Evolutionary conservation across 2,888 invertebrate genomes (phyloP).

Genomic region (Pediacus dermestoides): DNA sequence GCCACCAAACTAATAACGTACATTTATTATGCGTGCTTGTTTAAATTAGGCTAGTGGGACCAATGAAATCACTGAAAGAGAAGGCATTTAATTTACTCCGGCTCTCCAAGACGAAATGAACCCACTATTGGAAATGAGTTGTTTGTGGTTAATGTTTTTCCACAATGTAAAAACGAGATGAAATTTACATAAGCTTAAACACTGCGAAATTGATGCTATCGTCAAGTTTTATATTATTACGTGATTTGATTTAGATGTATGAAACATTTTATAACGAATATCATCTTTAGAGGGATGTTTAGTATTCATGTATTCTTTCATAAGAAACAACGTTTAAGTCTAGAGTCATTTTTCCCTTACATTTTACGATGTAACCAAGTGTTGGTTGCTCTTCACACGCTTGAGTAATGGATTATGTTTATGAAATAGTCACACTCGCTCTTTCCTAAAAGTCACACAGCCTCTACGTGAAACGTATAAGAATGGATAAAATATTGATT

Average conservation of each 20-base stretch:
- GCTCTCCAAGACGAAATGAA: slow-evolving; percentile 16
- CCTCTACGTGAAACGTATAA: too few relatives aligned
- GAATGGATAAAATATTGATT: too few relatives aligned
- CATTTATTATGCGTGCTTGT: slow-evolving; percentile 32
- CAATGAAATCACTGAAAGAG: slow-evolving; percentile 26
- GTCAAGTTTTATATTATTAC: too few relatives aligned
- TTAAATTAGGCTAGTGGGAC: slow-evolving; percentile 26
- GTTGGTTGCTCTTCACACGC: slow-evolving; percentile 4
- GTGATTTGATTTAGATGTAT: too few relatives aligned
- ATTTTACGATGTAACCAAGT: slow-evolving; percentile 3
- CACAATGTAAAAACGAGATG: too few relatives aligned
- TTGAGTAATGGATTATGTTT: slow-evolving; percentile 18
- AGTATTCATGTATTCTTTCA: slow-evolving; percentile 4
- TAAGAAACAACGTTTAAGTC: slow-evolving; percentile 4
- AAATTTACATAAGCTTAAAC: too few relatives aligned
- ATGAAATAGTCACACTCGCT: slow-evolving; percentile 11
- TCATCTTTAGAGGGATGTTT: slow-evolving; percentile 4
- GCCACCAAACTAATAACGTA: slow-evolving; percentile 21
- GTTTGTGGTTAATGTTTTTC: too few relatives aligned
- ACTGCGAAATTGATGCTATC: too few relatives aligned
- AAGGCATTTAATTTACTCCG: slow-evolving; percentile 26
- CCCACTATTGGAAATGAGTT: slow-evolving; percentile 18
- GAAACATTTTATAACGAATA: too few relatives aligned
- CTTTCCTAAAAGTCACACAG: slow-evolving; percentile 10
- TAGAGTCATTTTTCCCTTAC: neutral